Percentiles rank a stretch among this genome's conserved stretches.
These are phyloP conservation scores for Nephrotoma guestfalica DNA, from an alignment of 2,888 invertebrate genomes.

Conservation along the genomic window DNA sequence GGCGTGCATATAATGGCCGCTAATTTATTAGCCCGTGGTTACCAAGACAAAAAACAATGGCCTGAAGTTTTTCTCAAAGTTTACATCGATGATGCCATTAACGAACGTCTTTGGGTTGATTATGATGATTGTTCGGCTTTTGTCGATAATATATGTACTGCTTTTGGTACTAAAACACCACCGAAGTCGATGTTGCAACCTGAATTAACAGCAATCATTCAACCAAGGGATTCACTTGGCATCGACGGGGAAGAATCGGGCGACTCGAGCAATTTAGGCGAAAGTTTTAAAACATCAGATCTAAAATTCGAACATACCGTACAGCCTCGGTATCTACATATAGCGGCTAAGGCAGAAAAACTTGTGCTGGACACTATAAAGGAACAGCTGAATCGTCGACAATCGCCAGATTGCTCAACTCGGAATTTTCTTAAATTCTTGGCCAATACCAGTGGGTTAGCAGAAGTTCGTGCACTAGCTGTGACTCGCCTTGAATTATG, in stretches of 20 bases:
- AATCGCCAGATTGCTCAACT: slow-evolving; percentile 74
- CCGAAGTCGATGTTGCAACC: slow-evolving; percentile 18
- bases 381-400: slow-evolving; percentile 73
- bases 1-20: slow-evolving; percentile 68
- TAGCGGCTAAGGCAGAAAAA: slow-evolving; percentile 53
- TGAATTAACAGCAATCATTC: slow-evolving; percentile 18
- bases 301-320: slow-evolving; percentile 35
- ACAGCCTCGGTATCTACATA: slow-evolving; percentile 38
- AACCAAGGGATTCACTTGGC: slow-evolving; percentile 14
- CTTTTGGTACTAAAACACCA: slow-evolving; percentile 27
- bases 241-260: slow-evolving; percentile 41
- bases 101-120: slow-evolving; percentile 90
- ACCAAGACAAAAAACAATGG: slow-evolving; percentile 72
- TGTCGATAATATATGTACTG: slow-evolving; percentile 71
- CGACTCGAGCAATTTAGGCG: slow-evolving; percentile 27
- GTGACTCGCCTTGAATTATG: slow-evolving; percentile 66
- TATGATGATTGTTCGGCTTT: slow-evolving; percentile 79
- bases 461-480: slow-evolving; percentile 43
- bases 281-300: slow-evolving; percentile 29
- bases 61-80: slow-evolving; percentile 84
- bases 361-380: slow-evolving; percentile 75
- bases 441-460: slow-evolving; percentile 71
- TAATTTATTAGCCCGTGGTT: slow-evolving; percentile 70
- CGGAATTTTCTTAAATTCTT: slow-evolving; percentile 77
- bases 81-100: slow-evolving; percentile 88